Evolutionary conservation across 1,140 invertebrate species (phyloP), one percentile per base, ranked within the genome.

Genomic region (Leptopilina clavipes): DNA sequence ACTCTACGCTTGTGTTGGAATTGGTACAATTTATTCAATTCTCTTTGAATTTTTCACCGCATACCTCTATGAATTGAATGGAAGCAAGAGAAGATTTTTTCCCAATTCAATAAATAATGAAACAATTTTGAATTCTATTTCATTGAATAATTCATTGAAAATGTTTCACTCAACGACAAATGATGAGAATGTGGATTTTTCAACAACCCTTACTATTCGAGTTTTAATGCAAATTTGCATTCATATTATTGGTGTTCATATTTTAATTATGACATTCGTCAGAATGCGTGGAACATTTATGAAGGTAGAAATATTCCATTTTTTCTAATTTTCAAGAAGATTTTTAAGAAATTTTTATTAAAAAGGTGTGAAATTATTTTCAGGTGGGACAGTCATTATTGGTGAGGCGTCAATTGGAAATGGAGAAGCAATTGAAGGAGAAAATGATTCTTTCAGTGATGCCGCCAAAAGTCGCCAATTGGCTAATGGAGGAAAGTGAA

Each of bases 391-490:
- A 98, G 86, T 98, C 97, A 76, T 87, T 97, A 14, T 88, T 97
- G 73, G 97, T 98, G 1, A 91, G 96, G 22, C 92, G 94, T 65
- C 97, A 98, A 83, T 89, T 99, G 40, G 96, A 98, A 89, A 93
- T 96, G 91, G 98, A 99, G 86, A 98, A 98, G 81, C 95, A 97
- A 81, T 91, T 98, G 6, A 98, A 98, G 87, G 97, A 98, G 86
- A 97, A 98, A 87, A 98, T 98, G 97, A 98, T 99, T 85, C 96
- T 97, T 86, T 98, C 97, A 3, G 95, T 99, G 31, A 99, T 98
- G 97, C 97, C 97, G 10, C 95, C 95, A 1, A 96, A 95, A 85
- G 95, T 98, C 1, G 97, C 97, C 0, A 92, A 94, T 76, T 97
- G 96, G 94, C 90, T 98, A 12, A 94, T 98, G 92, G 93, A 94